Evolutionary conservation across 92 coral and sea anemone species (phyloP), one percentile per base, ranked within the genome.

Genomic region (Epizoanthus rinbou): DNA sequence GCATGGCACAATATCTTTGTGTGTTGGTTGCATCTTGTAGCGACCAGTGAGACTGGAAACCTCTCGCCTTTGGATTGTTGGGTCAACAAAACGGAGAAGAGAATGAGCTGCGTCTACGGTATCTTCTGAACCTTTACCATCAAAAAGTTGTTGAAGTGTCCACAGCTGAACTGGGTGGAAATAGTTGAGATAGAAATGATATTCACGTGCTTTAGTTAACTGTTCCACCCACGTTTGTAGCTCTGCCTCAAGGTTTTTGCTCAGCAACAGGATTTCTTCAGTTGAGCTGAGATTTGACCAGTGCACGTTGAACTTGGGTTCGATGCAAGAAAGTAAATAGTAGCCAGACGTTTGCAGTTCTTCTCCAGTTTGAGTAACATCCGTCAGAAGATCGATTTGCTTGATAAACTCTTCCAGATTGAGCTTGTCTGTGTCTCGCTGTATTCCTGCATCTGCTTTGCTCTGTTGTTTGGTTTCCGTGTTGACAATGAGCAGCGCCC

Each of bases 101-200:
- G 74, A 81, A 28, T 69, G 73, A 8, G 18, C 85, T 4, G 53
- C 65, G 17, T 58, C 21, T 1, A 13, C 69, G 79, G 15, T 57
- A 25, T 78, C 82, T 0, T 35, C 71, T 6, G 89, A 71, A 13
- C 8, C 0, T 21, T 85, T 79, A 57, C 88, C 83, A 14, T 73
- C 74, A 68, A 92, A 84, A 68, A 87, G 87, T 14, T 85, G 83
- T 22, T 79, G 64, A 17, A 92, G 79, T 17, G 24, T 72, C 91
- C 96, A 92, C 69, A 92, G 72, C 74, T 92, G 96, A 80, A 82
- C 87, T 5, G 96, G 86, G 67, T 88, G 91, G 72, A 84, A 92
- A 57, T 67, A 92, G 31, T 90, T 92, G 84, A 92, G 75, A 62
- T 58, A 89, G 75, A 74, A 85, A 64, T 86, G 57, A 19, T 81